Conservation (phyloP, 2,797 vertebrate genomes). For the Myotis vivesi region DNA sequence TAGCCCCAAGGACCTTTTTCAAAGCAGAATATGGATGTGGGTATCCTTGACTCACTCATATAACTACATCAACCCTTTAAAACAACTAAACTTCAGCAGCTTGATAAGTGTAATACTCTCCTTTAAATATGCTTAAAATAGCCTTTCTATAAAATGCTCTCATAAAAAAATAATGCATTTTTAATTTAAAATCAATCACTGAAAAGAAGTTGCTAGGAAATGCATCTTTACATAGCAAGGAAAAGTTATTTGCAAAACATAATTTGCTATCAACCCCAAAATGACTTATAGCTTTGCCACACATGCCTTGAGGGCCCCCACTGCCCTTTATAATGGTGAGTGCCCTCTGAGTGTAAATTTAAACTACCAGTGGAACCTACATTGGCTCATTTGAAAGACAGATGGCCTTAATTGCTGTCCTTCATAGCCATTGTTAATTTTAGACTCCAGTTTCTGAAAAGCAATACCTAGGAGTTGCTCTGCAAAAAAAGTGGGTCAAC, state of each 20-base stretch:
- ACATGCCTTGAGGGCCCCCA: slow-evolving; percentile 68
- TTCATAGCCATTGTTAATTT: slow-evolving; percentile 81
- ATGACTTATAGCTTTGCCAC: slow-evolving; percentile 76
- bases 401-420: slow-evolving; percentile 81
- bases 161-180: slow-evolving; percentile 24
- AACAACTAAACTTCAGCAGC: background rate
- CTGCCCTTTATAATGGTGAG: slow-evolving; percentile 77
- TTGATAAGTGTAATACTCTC: background rate
- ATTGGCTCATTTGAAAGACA: slow-evolving; percentile 80
- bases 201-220: slow-evolving; percentile 36
- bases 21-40: background rate
- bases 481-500: slow-evolving; percentile 53
- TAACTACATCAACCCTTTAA: background rate
- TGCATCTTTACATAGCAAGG: slow-evolving; percentile 2
- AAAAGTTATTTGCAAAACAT: slow-evolving; percentile 48
- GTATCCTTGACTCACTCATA: background rate
- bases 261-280: slow-evolving; percentile 72
- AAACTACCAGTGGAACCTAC: slow-evolving; percentile 78
- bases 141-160: background rate
- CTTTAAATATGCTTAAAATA: slow-evolving; percentile 13
- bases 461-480: slow-evolving; percentile 51
- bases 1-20: background rate
- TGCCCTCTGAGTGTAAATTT: slow-evolving; percentile 79
- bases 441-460: slow-evolving; percentile 76
- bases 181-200: slow-evolving; percentile 52